Evolutionary conservation across 2,888 invertebrate genomes (phyloP).

Genomic region (Hirtodrosophila alboralis): DNA sequence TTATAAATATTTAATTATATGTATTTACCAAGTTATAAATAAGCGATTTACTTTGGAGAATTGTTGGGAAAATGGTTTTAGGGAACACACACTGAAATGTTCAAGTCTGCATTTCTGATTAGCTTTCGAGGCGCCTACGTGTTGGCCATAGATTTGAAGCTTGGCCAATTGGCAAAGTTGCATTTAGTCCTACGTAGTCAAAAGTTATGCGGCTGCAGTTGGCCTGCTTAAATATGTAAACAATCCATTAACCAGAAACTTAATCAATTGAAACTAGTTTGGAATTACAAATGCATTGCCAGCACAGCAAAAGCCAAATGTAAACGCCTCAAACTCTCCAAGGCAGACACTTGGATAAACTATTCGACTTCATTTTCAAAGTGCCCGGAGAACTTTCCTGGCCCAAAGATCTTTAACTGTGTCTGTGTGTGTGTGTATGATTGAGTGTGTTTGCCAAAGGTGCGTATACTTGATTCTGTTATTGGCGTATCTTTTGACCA

Average conservation of each 20-base stretch:
- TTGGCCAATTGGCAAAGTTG: conserved; percentile 17
- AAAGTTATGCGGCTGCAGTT: conserved; percentile 34
- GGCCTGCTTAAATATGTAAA: conserved; percentile 64
- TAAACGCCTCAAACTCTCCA: conserved; percentile 37
- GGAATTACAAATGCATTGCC: conserved; percentile 70
- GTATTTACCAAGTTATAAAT: too few species aligned
- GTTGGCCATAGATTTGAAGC: conserved; percentile 25
- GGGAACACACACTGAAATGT: conserved; percentile 4
- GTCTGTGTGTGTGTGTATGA: conserved; percentile 32
- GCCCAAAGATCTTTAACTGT: conserved; percentile 13
- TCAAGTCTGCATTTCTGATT: conserved; percentile 24
- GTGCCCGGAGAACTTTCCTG: conserved; percentile 46
- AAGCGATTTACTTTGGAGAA: too few species aligned
- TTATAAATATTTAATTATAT: too few species aligned
- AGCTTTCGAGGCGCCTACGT: conserved; percentile 18
- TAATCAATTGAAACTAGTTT: conserved; percentile 75
- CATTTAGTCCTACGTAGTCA: conserved; percentile 23
- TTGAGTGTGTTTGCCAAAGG: conserved; percentile 62
- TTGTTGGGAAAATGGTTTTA: background rate
- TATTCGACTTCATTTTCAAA: conserved; percentile 53
- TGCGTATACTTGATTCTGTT: conserved; percentile 42
- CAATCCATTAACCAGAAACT: conserved; percentile 78
- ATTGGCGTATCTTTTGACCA: conserved; percentile 54
- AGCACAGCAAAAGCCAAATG: conserved; percentile 55
- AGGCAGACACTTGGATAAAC: conserved; percentile 37